Conservation (phyloP, 2,113 vertebrate species). For the Oplegnathus fasciatus region DNA sequence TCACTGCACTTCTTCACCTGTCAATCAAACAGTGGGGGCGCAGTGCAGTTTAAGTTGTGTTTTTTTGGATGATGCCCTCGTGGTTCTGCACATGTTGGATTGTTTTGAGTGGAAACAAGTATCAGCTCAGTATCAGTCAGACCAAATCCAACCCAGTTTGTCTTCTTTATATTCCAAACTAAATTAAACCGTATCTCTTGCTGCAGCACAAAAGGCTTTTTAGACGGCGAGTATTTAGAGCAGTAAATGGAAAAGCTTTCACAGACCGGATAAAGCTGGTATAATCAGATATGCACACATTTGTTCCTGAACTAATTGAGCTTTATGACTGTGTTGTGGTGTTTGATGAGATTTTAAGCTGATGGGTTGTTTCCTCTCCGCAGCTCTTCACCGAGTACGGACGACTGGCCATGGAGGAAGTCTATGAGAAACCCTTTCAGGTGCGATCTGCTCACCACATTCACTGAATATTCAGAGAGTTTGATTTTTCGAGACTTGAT, state of each 20-base stretch:
- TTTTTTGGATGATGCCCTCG: no score
- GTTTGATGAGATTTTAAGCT: not conserved
- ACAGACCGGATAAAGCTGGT: not conserved
- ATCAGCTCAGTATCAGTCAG: not conserved
- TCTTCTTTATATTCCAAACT: not conserved
- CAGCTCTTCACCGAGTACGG: slow-evolving; percentile 98
- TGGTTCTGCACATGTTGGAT: no score
- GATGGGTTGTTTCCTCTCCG: slow-evolving; percentile 2
- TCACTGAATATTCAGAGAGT: not conserved
- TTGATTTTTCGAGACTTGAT: not conserved
- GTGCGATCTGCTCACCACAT: slow-evolving; percentile 69
- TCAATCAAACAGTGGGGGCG: not conserved
- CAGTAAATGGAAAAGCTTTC: not conserved
- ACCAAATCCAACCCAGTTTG: not conserved
- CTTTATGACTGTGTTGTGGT: not conserved
- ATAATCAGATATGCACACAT: not conserved
- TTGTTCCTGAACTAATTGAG: not conserved
- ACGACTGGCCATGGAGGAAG: slow-evolving; percentile 95
- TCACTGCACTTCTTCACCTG: no score
- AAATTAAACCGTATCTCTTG: no score
- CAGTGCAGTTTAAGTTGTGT: no score
- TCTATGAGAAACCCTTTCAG: slow-evolving; percentile 97
- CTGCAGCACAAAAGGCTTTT: not conserved
- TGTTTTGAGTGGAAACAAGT: no score
- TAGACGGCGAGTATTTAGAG: not conserved